These are phyloP conservation scores for Scaptomyza reducta DNA, from an alignment of 2,888 invertebrate genomes.

Conservation along the genomic window DNA sequence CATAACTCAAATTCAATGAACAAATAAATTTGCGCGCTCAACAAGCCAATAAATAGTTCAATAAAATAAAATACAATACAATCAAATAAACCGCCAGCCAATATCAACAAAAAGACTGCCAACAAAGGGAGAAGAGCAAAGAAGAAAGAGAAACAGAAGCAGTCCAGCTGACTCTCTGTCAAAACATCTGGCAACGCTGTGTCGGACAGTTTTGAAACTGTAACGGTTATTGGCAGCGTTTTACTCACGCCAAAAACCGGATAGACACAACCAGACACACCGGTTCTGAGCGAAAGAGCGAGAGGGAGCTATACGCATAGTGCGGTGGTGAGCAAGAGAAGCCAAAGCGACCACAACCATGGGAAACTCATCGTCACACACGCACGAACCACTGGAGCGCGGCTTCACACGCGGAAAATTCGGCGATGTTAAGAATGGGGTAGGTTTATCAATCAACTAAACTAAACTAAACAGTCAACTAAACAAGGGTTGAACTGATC, in stretches of 20 bases:
- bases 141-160: conserved; percentile 2
- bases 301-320: not conserved
- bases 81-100: conserved; percentile 8
- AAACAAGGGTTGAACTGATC: conserved; percentile 58
- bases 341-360: conserved; percentile 83
- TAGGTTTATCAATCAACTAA: conserved; percentile 72
- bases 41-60: conserved; percentile 74
- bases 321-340: conserved; percentile 7
- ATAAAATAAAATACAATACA: conserved; percentile 47
- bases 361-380: conserved; percentile 93
- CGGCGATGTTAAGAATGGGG: conserved; percentile 85
- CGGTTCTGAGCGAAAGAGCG: conserved; percentile 6
- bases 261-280: conserved; percentile 10
- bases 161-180: conserved; percentile 6
- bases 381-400: conserved; percentile 92
- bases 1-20: conserved; percentile 78
- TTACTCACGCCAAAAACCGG: conserved; percentile 69
- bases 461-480: not conserved
- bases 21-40: conserved; percentile 69
- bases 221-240: conserved; percentile 69
- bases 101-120: conserved; percentile 24
- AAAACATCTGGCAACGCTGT: conserved; percentile 62
- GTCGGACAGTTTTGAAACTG: conserved; percentile 41
- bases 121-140: conserved; percentile 7
- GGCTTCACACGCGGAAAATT: conserved; percentile 85